phyloP scores from a whole-genome alignment of 2,113 vertebrate genomes.

The Bubo bubo region DNA sequence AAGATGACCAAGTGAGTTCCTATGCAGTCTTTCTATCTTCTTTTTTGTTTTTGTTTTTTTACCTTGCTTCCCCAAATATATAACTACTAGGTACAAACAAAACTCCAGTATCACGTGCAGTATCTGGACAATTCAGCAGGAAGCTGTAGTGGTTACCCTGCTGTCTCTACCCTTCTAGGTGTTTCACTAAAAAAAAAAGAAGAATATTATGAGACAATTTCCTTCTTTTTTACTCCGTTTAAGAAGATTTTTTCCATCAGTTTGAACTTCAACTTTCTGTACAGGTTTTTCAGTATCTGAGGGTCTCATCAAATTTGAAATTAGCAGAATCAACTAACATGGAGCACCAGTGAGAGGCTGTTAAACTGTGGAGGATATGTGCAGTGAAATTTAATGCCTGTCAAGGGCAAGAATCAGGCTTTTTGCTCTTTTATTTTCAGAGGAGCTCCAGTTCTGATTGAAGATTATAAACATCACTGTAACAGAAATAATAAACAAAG shows the following conservation, averaged over 20 bases:
- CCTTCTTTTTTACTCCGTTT: neutral
- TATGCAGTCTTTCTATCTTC: conserved; percentile 86
- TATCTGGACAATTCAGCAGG: neutral
- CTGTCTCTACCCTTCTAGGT: conserved; percentile 18
- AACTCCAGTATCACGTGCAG: conserved; percentile 29
- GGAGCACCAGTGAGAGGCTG: neutral
- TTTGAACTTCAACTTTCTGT: neutral
- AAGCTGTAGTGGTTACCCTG: conserved; percentile 26
- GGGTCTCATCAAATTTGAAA: neutral
- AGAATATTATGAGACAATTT: neutral
- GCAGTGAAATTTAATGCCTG: neutral
- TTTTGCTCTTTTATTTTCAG: neutral
- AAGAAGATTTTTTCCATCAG: neutral
- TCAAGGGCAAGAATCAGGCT: neutral
- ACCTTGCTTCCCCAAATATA: conserved; percentile 50
- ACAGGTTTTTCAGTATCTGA: neutral
- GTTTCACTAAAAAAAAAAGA: conserved; percentile 10
- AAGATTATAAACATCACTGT: neutral
- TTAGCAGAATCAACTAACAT: neutral
- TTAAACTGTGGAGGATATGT: neutral
- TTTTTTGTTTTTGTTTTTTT: conserved; percentile 60
- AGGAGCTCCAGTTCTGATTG: neutral
- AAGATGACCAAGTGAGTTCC: conserved; percentile 99
- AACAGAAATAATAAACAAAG: neutral
- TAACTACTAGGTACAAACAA: conserved; percentile 17